These are phyloP conservation scores for Notarius lentiginosus DNA, from an alignment of 2,113 vertebrate species.

Conservation along the genomic window DNA sequence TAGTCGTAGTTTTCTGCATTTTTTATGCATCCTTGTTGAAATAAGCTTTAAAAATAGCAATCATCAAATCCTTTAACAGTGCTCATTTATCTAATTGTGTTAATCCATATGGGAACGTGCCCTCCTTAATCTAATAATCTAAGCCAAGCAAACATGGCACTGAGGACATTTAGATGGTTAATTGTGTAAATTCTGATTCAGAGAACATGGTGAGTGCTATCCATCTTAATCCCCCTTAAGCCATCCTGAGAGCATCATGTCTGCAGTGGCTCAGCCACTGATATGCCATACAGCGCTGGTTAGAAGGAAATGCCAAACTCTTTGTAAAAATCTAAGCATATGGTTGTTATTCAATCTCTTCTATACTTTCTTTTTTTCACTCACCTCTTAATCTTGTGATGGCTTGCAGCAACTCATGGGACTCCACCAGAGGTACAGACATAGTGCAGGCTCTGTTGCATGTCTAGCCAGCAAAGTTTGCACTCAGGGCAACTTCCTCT, in stretches of 20 bases:
- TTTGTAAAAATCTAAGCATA: conserved; percentile 59
- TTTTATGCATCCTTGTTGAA: background rate
- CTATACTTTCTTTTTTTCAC: conserved; percentile 65
- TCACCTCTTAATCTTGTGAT: conserved; percentile 67
- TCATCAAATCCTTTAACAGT: background rate
- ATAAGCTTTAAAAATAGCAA: conserved; percentile 15
- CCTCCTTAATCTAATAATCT: conserved; percentile 62
- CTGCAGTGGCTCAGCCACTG: conserved; percentile 38
- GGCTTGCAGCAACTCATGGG: conserved; percentile 57
- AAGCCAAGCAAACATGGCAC: conserved; percentile 55
- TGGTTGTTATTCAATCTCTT: conserved; percentile 67
- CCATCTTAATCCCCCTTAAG: conserved; percentile 35
- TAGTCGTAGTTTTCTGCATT: background rate
- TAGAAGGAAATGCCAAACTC: conserved; percentile 40
- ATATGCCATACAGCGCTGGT: conserved; percentile 42
- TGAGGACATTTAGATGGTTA: conserved; percentile 66
- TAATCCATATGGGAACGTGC: conserved; percentile 58
- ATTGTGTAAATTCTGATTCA: conserved; percentile 65
- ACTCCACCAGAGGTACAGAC: conserved; percentile 54
- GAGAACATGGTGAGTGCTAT: conserved; percentile 29
- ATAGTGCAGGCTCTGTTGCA: conserved; percentile 56
- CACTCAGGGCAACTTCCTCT: conserved; percentile 69
- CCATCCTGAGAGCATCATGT: conserved; percentile 40
- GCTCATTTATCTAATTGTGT: conserved; percentile 48
- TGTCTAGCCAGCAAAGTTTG: conserved; percentile 67